Evolutionary conservation across 2,888 invertebrate species (phyloP).

Genomic region (Xanthorhoe spadicearia): DNA sequence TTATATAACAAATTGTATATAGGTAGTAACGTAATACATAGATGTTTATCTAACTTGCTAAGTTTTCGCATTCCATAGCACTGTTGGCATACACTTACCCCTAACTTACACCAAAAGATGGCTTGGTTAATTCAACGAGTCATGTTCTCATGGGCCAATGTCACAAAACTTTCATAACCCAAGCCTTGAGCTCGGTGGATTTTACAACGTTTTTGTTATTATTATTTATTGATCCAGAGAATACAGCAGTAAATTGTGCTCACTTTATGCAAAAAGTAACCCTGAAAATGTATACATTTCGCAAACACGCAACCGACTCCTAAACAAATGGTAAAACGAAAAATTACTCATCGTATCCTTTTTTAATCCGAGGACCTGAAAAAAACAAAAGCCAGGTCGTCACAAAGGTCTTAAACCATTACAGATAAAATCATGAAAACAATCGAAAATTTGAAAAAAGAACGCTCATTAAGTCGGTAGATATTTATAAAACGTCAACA

Average conservation of each 20-base stretch:
- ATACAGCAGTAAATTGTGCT: slow-evolving; percentile 18
- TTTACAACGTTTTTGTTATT: slow-evolving; percentile 14
- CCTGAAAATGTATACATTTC: slow-evolving; percentile 28
- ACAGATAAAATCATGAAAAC: too few species aligned
- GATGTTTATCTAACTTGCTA: not conserved
- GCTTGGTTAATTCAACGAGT: not conserved
- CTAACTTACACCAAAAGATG: not conserved
- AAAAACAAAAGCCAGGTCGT: too few species aligned
- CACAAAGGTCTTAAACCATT: too few species aligned
- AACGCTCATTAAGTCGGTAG: too few species aligned
- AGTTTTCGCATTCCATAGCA: not conserved
- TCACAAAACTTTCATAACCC: not conserved
- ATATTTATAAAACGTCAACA: too few species aligned
- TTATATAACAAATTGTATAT: not conserved
- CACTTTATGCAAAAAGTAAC: slow-evolving; percentile 30
- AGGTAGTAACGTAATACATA: not conserved
- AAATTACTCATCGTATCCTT: not conserved
- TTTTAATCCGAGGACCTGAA: not conserved
- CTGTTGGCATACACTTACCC: not conserved
- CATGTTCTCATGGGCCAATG: not conserved
- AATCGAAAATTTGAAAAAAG: too few species aligned
- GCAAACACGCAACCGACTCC: slow-evolving; percentile 11
- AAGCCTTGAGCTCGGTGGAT: not conserved
- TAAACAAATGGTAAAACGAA: slow-evolving; percentile 18
- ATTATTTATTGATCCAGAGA: slow-evolving; percentile 24